A percentile compares a stretch with the other conserved stretches of the same genome.
These are phyloP conservation scores for Eurosta solidaginis DNA, from an alignment of 1,140 invertebrate genomes.

Conservation along the genomic window DNA sequence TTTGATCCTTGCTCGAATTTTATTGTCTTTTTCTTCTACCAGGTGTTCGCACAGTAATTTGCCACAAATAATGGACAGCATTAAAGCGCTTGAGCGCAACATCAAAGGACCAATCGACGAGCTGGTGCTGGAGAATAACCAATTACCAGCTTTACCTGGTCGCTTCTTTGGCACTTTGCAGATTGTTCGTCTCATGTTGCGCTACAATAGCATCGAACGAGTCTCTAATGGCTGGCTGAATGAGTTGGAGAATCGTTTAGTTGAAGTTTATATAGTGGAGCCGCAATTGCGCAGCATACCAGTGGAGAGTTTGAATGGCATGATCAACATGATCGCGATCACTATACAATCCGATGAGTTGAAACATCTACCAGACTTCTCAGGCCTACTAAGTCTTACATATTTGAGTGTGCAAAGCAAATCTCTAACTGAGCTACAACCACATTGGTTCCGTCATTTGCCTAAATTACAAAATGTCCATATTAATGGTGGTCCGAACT, in stretches of 20 bases:
- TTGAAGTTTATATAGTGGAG: constrained; percentile 84
- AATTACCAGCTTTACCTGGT: constrained; percentile 78
- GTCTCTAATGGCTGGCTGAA: constrained; percentile 80
- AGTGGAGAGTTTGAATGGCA: constrained; percentile 73
- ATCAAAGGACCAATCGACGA: constrained; percentile 77
- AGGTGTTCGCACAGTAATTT: constrained; percentile 88
- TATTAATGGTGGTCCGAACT: constrained; percentile 69
- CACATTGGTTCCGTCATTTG: constrained; percentile 73
- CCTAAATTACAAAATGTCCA: constrained; percentile 76
- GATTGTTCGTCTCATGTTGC: constrained; percentile 77
- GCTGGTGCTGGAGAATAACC: constrained; percentile 84
- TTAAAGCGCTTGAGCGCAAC: constrained; percentile 72
- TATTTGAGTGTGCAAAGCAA: constrained; percentile 74
- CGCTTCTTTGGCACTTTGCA: constrained; percentile 75
- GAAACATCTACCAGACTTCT: constrained; percentile 72
- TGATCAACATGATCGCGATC: constrained; percentile 78
- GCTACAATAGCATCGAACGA: constrained; percentile 81
- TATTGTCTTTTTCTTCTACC: not conserved
- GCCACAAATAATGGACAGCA: constrained; percentile 72
- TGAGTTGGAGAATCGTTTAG: constrained; percentile 73
- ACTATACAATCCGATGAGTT: constrained; percentile 77
- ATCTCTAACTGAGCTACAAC: constrained; percentile 70
- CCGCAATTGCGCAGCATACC: constrained; percentile 77
- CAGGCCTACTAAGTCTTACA: constrained; percentile 67
- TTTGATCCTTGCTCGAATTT: not conserved